These are phyloP conservation scores for Chymomyza costata DNA, from an alignment of 1,140 invertebrate species.

Conservation along the genomic window DNA sequence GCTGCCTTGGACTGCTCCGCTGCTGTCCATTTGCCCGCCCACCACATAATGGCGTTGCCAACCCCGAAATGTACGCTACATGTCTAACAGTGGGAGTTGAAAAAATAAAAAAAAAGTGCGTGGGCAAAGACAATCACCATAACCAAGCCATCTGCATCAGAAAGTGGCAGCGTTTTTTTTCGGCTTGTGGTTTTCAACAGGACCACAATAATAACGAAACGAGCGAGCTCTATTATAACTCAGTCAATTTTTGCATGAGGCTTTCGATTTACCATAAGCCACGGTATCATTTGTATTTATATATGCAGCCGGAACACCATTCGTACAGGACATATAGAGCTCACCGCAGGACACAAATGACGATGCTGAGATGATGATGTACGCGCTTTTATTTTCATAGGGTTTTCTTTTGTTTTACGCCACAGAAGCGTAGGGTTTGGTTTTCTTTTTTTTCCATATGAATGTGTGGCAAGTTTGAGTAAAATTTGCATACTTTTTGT, in stretches of 20 bases:
- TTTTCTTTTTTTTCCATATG: conserved; percentile 32
- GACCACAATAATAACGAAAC: not conserved
- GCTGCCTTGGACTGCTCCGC: conserved; percentile 34
- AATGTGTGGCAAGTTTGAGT: conserved; percentile 10
- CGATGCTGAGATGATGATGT: too few relatives aligned
- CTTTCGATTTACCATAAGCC: conserved; percentile 30
- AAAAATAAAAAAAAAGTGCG: not conserved
- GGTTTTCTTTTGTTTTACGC: too few relatives aligned
- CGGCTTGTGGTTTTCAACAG: too few relatives aligned
- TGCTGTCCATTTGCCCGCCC: conserved; percentile 48
- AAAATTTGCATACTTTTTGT: conserved; percentile 69
- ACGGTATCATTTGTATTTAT: conserved; percentile 59
- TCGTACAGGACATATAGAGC: conserved; percentile 41
- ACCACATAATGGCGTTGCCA: conserved; percentile 22
- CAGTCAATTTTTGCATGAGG: conserved; percentile 63
- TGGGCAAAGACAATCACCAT: not conserved
- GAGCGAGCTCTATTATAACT: conserved; percentile 51
- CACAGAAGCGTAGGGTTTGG: too few relatives aligned
- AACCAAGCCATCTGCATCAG: too few relatives aligned
- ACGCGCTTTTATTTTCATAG: too few relatives aligned
- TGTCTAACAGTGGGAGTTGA: conserved; percentile 4
- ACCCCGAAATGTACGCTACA: conserved; percentile 48
- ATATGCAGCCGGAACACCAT: conserved; percentile 66
- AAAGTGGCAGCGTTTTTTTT: too few relatives aligned
- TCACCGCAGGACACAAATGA: conserved; percentile 51